A percentile compares a stretch with the other conserved stretches of the same genome.
Conservation (phyloP, 2,888 invertebrate species). For the Adelognathus sp. region DNA sequence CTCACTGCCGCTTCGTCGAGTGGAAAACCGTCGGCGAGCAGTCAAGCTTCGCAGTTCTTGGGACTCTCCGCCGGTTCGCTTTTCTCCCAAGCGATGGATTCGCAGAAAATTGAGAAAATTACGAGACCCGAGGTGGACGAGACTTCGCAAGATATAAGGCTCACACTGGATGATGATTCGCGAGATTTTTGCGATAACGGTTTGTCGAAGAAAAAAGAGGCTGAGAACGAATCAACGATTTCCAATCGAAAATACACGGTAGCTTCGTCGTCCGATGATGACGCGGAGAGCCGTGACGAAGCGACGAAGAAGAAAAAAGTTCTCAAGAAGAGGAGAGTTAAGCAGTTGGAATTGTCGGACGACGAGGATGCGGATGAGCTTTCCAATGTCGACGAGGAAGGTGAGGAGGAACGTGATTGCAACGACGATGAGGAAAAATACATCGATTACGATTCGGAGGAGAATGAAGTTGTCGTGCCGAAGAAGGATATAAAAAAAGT, state of each 20-base stretch:
- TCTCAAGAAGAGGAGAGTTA: conserved; percentile 63
- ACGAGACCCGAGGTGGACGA: conserved; percentile 61
- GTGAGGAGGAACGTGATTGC: conserved; percentile 62
- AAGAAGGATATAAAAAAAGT: conserved; percentile 81
- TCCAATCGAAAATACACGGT: conserved; percentile 64
- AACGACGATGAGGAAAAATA: conserved; percentile 77
- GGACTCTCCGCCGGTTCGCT: conserved; percentile 84
- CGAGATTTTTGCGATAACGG: conserved; percentile 67
- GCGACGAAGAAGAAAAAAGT: conserved; percentile 57
- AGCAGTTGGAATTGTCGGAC: conserved; percentile 74
- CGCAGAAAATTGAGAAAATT: conserved; percentile 50
- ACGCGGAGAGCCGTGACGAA: conserved; percentile 65
- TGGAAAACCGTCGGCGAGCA: background rate
- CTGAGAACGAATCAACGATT: conserved; percentile 71
- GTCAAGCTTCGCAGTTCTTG: conserved; percentile 68
- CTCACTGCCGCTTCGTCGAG: conserved; percentile 29
- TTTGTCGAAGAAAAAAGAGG: background rate
- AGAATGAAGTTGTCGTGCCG: conserved; percentile 86
- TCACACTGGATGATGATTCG: conserved; percentile 70
- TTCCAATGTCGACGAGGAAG: conserved; percentile 79
- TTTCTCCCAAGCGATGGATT: conserved; percentile 76
- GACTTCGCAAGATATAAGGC: conserved; percentile 67
- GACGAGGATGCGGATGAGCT: conserved; percentile 69
- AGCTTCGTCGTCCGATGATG: conserved; percentile 77
- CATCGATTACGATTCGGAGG: conserved; percentile 92